phyloP scores from a whole-genome alignment of 2,797 vertebrate species.

The Hydrolagus colliei region DNA sequence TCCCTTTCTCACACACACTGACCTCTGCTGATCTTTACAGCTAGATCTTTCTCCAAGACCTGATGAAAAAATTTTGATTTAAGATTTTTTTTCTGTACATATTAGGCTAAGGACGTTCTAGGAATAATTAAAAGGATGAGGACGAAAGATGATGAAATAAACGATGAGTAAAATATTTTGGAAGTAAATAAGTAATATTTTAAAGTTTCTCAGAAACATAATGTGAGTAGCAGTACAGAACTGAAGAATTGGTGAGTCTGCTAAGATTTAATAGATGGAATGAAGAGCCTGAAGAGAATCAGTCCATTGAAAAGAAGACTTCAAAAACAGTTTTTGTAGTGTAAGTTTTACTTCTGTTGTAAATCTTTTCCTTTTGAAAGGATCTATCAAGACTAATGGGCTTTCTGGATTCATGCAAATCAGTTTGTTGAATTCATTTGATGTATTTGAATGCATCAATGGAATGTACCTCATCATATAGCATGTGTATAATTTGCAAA shows the following conservation, averaged over 20 bases:
- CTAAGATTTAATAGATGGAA: neutral
- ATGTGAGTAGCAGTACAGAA: neutral
- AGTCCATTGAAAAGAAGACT: constrained; percentile 10
- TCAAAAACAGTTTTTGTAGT: neutral
- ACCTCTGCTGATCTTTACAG: no score
- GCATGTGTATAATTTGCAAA: neutral
- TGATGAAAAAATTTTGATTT: neutral
- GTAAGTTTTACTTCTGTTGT: neutral
- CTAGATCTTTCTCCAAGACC: no score
- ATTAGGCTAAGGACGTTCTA: neutral
- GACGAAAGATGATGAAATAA: neutral
- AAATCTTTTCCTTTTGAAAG: neutral
- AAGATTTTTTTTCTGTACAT: neutral
- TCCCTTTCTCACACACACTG: no score
- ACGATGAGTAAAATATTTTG: neutral
- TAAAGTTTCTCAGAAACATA: neutral
- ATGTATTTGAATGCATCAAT: constrained; percentile 3
- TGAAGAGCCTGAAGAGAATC: constrained; percentile 23
- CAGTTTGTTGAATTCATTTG: neutral
- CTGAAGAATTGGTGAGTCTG: constrained; percentile 5
- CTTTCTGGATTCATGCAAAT: neutral
- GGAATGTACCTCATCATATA: neutral
- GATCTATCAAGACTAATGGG: no score
- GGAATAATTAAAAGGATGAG: neutral
- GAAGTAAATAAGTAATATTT: neutral